Evolutionary conservation across 2,888 invertebrate genomes (phyloP).

Genomic region (Lepas anatifera): DNA sequence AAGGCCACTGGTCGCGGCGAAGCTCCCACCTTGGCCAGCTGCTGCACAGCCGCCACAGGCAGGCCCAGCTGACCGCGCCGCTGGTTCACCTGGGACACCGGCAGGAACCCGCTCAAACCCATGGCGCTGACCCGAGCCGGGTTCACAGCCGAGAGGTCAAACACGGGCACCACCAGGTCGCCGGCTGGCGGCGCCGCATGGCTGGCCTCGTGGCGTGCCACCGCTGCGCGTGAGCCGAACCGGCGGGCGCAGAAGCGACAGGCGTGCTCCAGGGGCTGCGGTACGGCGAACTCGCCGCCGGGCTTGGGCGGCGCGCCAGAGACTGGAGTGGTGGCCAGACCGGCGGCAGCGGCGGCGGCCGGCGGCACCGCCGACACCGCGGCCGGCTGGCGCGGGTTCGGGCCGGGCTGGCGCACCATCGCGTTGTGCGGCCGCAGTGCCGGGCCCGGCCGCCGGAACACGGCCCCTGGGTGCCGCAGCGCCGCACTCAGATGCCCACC

Average conservation of each 20-base stretch:
- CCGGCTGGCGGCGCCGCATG: slow-evolving; percentile 25
- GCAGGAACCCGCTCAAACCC: slow-evolving; percentile 24
- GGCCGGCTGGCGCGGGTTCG: slow-evolving; percentile 18
- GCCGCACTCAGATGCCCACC: no score
- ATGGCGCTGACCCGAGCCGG: slow-evolving; percentile 24
- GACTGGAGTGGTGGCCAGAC: no score
- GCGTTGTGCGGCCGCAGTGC: slow-evolving; percentile 24
- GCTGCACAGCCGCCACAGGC: slow-evolving; percentile 22
- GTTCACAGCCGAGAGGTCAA: slow-evolving; percentile 23
- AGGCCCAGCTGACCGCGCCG: slow-evolving; percentile 24
- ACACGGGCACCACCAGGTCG: slow-evolving; percentile 24
- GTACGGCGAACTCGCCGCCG: slow-evolving; percentile 20
- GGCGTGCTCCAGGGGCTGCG: slow-evolving; percentile 27
- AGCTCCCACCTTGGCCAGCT: slow-evolving; percentile 18
- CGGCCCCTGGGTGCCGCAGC: no score
- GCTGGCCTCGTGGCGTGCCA: slow-evolving; percentile 38
- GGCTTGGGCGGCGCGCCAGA: no score
- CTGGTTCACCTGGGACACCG: slow-evolving; percentile 23
- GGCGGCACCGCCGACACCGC: slow-evolving; percentile 38
- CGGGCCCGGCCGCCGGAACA: slow-evolving; percentile 29
- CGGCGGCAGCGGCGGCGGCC: slow-evolving; percentile 38
- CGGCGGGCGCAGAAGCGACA: slow-evolving; percentile 40
- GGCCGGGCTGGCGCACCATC: no score
- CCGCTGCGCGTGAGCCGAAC: slow-evolving; percentile 37
- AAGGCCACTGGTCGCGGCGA: neutral